Percentiles rank a stretch among this genome's conserved stretches.
Evolutionary conservation across 1,140 invertebrate genomes (phyloP).

Genomic region (Oreohelix idahoensis): DNA sequence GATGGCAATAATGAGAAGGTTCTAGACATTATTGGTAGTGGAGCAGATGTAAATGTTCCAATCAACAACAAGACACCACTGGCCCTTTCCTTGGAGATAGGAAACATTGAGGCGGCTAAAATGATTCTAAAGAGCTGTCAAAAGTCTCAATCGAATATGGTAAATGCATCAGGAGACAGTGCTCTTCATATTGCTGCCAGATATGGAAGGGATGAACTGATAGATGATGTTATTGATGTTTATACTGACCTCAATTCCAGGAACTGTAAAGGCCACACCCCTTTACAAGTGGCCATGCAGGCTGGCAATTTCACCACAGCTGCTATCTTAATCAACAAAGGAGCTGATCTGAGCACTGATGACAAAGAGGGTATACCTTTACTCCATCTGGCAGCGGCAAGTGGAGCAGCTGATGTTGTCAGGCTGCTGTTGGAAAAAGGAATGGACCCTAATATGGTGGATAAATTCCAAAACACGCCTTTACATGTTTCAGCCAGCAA

Average conservation of each 20-base stretch:
- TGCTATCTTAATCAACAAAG: background rate
- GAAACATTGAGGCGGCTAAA: conserved; percentile 9
- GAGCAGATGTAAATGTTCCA: background rate
- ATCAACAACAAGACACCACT: conserved; percentile 9
- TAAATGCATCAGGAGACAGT: background rate
- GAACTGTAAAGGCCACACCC: background rate
- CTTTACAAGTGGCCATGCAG: background rate
- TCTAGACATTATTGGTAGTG: background rate
- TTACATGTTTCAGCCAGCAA: conserved; percentile 24
- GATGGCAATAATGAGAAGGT: background rate
- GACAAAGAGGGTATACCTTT: background rate
- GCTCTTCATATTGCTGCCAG: conserved; percentile 26
- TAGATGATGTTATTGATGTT: background rate
- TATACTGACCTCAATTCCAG: background rate
- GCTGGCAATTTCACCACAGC: conserved; percentile 7
- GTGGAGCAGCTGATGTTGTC: background rate
- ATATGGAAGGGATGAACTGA: background rate
- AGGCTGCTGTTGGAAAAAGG: background rate
- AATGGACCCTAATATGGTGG: background rate
- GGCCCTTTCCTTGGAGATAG: background rate
- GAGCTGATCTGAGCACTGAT: background rate
- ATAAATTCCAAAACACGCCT: conserved; percentile 21
- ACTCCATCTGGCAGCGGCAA: conserved; percentile 19
- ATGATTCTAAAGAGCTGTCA: background rate
- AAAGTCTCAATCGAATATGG: background rate